These are phyloP conservation scores for Drosophila koepferae DNA, from an alignment of 2,888 invertebrate species.

Conservation along the genomic window DNA sequence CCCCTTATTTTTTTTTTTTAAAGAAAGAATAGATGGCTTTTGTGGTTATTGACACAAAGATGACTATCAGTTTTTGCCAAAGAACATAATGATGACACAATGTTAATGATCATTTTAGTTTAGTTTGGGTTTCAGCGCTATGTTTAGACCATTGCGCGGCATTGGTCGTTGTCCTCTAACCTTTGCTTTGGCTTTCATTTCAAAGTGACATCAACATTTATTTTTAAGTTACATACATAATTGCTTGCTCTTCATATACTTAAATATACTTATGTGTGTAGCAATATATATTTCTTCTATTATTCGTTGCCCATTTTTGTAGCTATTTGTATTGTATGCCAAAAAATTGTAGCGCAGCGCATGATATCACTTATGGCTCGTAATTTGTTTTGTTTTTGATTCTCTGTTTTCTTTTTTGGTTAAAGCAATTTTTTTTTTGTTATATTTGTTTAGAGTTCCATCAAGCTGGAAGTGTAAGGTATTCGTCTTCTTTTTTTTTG, in stretches of 20 bases:
- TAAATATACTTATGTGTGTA: conserved; percentile 5
- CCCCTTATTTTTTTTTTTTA: conserved; percentile 14
- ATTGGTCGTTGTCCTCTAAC: conserved; percentile 77
- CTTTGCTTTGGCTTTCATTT: conserved; percentile 58
- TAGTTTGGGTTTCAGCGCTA: conserved; percentile 13
- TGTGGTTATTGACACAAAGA: conserved; percentile 35
- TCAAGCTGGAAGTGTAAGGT: conserved; percentile 28
- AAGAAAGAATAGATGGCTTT: conserved; percentile 27
- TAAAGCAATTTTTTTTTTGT: conserved; percentile 3
- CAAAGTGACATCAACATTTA: conserved; percentile 78
- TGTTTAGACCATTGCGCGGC: conserved; percentile 25
- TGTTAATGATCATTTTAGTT: conserved; percentile 7
- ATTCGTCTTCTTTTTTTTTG: background rate
- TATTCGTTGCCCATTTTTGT: conserved; percentile 57
- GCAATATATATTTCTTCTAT: conserved; percentile 28
- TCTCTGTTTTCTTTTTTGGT: conserved; percentile 16
- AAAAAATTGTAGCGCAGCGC: conserved; percentile 60
- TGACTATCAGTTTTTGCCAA: conserved; percentile 33
- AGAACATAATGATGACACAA: conserved; percentile 15
- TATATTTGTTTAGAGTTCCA: conserved; percentile 27
- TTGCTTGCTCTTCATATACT: conserved; percentile 14
- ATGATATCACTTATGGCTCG: conserved; percentile 69
- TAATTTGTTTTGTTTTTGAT: conserved; percentile 60
- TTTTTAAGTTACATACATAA: conserved; percentile 67
- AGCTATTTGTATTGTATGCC: conserved; percentile 60